Percentiles rank a stretch among this genome's conserved stretches.
phyloP scores from a whole-genome alignment of 2,113 vertebrate genomes.

The Theristicus caerulescens region DNA sequence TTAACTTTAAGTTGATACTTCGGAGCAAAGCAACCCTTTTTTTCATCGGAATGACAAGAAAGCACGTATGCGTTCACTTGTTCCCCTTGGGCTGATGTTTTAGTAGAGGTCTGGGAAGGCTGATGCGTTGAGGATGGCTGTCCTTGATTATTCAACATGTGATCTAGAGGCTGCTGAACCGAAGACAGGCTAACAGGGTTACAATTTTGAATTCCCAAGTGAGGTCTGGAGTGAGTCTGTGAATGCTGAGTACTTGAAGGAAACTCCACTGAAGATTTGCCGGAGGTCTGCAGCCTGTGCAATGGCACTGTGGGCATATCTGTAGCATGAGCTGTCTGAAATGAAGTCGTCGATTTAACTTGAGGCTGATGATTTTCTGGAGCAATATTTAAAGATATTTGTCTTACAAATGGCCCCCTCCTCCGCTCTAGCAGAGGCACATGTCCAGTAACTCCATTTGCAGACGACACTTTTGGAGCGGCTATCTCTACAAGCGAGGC shows the following conservation, averaged over 20 bases:
- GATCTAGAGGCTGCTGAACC: constrained; percentile 74
- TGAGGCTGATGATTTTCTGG: constrained; percentile 82
- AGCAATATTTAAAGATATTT: constrained; percentile 94
- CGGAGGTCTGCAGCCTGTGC: constrained; percentile 70
- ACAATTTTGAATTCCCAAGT: constrained; percentile 64
- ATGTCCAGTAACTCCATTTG: constrained; percentile 63
- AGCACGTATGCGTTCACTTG: not conserved
- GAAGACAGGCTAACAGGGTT: constrained; percentile 70
- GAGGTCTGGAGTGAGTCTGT: constrained; percentile 30
- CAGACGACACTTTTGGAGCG: constrained; percentile 66
- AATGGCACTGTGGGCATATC: constrained; percentile 70
- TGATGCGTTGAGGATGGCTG: constrained; percentile 73
- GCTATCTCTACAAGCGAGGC: constrained; percentile 64
- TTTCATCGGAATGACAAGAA: constrained; percentile 34
- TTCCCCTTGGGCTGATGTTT: constrained; percentile 65
- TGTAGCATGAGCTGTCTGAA: constrained; percentile 68
- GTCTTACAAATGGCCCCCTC: constrained; percentile 90
- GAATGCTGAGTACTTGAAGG: constrained; percentile 39
- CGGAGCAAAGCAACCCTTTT: constrained; percentile 81
- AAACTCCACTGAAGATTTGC: constrained; percentile 54
- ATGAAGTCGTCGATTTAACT: constrained; percentile 66
- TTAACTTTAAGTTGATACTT: constrained; percentile 91
- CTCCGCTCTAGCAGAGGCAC: constrained; percentile 94
- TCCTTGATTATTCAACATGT: constrained; percentile 77
- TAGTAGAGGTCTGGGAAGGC: constrained; percentile 69